Base-by-base conservation (phyloP, 2,113 vertebrate species). In the Actinemys pallida region DNA sequence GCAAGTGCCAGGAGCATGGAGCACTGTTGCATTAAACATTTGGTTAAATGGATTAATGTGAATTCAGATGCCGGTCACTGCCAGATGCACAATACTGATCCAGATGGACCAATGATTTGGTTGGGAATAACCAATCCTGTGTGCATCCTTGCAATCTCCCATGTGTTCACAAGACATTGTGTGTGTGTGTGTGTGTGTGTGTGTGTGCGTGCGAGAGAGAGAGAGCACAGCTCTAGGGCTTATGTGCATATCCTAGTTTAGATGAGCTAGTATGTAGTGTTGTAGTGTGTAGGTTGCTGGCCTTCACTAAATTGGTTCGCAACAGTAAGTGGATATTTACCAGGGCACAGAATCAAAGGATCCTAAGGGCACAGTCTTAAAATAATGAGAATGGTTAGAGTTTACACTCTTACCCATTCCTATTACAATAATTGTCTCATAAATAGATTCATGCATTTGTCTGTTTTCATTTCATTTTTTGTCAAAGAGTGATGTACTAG, bases 391-490 rank as follows among this genome's bases (percentile, higher is more conserved):
- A 84, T 35, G 31, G 92, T 90, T 93, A 83, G 83, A 94, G 86
- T 95, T 92, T 90, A 47, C 53, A 95, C 89, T 88, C 82, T 81
- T 96, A 95, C 39, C 86, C 83, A 96, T 49, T 8, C 2, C 81
- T 91, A 90, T 83, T 91, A 87, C 47, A 96, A 72, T 86, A 96
- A 96, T 86, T 95, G 83, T 93, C 86, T 96, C 92, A 88, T 88
- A 97, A 96, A 96, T 11, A 96, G 90, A 94, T 89, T 86, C 52
- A 94, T 54, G 57, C 50, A 91, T 96, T 96, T 97, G 90, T 92
- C 96, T 96, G 87, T 95, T 97, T 96, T 94, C 86, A 97, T 97
- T 98, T 98, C 96, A 96, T 76, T 91, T 96, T 98, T 96, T 97
- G 90, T 93, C 92, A 94, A 92, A 97, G 97, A 96, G 84, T 88